Percentiles rank a stretch among this genome's conserved stretches.
These are phyloP conservation scores for Macrotis lagotis DNA, from an alignment of 2,113 vertebrate genomes.

Conservation along the genomic window DNA sequence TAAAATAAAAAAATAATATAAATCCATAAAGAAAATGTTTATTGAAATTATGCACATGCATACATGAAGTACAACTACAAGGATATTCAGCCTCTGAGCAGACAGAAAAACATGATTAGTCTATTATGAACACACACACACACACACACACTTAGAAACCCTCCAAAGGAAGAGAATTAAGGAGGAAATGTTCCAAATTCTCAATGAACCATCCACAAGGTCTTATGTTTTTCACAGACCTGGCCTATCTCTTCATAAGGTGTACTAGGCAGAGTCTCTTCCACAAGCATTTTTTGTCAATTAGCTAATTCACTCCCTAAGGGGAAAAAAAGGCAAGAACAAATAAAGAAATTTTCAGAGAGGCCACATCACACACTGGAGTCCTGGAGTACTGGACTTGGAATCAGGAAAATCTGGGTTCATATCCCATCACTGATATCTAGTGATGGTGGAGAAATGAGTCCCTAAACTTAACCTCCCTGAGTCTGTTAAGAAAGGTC, in stretches of 20 bases:
- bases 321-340: neutral
- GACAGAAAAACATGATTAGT: neutral
- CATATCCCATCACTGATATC: neutral
- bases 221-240: neutral
- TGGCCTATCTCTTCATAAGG: neutral
- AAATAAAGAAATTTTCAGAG: neutral
- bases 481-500: neutral
- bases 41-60: neutral
- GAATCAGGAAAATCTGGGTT: neutral
- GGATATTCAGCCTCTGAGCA: neutral
- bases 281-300: conserved; percentile 23
- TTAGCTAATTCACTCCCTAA: neutral
- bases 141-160: neutral
- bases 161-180: neutral
- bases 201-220: neutral
- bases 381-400: neutral
- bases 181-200: neutral
- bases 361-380: neutral
- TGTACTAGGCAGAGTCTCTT: neutral
- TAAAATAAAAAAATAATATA: conserved; percentile 4
- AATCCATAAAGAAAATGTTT: neutral
- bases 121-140: too few species aligned
- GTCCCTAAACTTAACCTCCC: neutral
- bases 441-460: neutral
- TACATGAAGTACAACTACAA: neutral